Percentiles rank a stretch among this genome's conserved stretches.
These are phyloP conservation scores for Diachasmimorpha longicaudata DNA, from an alignment of 1,140 invertebrate genomes.

Conservation along the genomic window DNA sequence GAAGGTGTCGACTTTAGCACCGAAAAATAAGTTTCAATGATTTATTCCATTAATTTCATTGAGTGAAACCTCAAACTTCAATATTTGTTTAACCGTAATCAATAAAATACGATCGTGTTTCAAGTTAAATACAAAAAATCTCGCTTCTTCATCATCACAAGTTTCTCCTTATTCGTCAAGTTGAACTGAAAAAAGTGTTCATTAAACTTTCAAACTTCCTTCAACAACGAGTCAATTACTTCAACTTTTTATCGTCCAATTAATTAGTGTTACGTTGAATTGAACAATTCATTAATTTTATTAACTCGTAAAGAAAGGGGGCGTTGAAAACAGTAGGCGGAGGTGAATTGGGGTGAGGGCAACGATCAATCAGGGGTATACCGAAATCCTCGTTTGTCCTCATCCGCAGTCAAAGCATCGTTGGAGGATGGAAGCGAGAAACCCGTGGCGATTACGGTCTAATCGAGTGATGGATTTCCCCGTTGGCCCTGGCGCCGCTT, in stretches of 20 bases:
- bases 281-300: not conserved
- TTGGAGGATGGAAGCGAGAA: not conserved
- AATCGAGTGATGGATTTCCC: slow-evolving; percentile 37
- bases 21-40: too few species aligned
- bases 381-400: slow-evolving; percentile 30
- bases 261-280: not conserved
- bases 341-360: not conserved
- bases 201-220: not conserved
- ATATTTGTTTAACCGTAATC: not conserved
- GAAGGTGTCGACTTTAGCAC: too few species aligned
- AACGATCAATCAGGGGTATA: slow-evolving; percentile 27
- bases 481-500: slow-evolving; percentile 9
- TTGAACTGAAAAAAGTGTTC: not conserved
- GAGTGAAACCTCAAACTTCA: too few species aligned
- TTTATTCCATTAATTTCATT: too few species aligned
- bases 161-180: not conserved
- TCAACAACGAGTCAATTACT: not conserved
- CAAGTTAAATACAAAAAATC: not conserved
- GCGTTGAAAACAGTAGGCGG: not conserved
- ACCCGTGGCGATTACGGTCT: slow-evolving; percentile 28
- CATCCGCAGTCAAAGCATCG: slow-evolving; percentile 14
- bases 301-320: not conserved
- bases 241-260: not conserved
- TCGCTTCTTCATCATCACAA: not conserved
- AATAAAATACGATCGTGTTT: not conserved